These are phyloP conservation scores for Ostrea denselamellosa DNA, from an alignment of 1,140 invertebrate genomes.

Conservation along the genomic window DNA sequence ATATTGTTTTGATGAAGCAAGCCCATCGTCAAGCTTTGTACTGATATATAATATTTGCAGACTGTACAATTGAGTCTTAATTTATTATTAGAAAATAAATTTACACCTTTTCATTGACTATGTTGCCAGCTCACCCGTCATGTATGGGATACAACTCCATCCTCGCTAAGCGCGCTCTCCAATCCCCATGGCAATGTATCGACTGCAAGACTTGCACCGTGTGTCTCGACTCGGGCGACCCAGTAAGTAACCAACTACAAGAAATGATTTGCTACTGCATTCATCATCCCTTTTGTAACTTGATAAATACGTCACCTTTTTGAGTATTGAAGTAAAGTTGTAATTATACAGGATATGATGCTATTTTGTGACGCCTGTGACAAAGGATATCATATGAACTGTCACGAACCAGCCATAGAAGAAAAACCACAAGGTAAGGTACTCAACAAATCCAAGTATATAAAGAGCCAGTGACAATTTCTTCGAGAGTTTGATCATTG, in stretches of 20 bases:
- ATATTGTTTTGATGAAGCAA: too few species aligned
- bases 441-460: neutral
- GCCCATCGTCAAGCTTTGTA: too few species aligned
- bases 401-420: conserved; percentile 81
- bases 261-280: neutral
- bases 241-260: conserved; percentile 61
- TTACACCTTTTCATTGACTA: neutral
- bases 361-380: conserved; percentile 89
- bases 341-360: conserved; percentile 63
- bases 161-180: conserved; percentile 71
- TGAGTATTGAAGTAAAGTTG: neutral
- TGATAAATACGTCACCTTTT: neutral
- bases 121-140: conserved; percentile 79
- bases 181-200: conserved; percentile 79
- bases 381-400: conserved; percentile 88
- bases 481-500: neutral
- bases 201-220: conserved; percentile 79
- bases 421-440: conserved; percentile 70
- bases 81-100: too few species aligned
- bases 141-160: conserved; percentile 79
- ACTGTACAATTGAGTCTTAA: too few species aligned
- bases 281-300: neutral
- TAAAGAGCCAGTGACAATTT: too few species aligned
- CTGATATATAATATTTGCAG: too few species aligned
- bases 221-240: conserved; percentile 74